phyloP scores from a whole-genome alignment of 2,113 vertebrate genomes.

The Phoenicopterus ruber region DNA sequence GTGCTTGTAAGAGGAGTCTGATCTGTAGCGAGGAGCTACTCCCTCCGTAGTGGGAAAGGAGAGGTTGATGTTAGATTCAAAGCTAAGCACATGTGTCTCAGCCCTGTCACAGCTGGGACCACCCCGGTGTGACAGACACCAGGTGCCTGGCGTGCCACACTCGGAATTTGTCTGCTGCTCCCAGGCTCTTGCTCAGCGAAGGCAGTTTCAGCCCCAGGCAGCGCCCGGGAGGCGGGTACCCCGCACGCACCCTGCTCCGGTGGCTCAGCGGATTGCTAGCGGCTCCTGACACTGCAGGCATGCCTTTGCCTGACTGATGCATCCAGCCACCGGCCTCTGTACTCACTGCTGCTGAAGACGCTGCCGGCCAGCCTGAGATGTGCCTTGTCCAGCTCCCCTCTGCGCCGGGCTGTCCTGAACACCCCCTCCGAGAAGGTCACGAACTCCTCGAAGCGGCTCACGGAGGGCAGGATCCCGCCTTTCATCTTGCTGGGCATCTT shows the following conservation, averaged over 20 bases:
- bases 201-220: neutral
- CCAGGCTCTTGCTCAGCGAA: neutral
- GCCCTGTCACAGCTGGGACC: neutral
- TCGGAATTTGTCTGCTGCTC: neutral
- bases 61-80: neutral
- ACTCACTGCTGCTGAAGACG: constrained; percentile 59
- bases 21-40: neutral
- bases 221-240: neutral
- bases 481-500: constrained; percentile 26
- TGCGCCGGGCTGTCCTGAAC: neutral
- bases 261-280: neutral
- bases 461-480: constrained; percentile 24
- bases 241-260: neutral
- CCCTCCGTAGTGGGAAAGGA: neutral
- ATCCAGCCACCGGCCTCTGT: neutral
- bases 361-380: constrained; percentile 11
- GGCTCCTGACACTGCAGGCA: neutral
- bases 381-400: constrained; percentile 40
- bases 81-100: neutral
- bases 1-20: neutral
- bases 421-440: neutral
- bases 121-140: neutral
- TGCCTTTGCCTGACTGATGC: rapidly evolving
- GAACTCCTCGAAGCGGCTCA: constrained; percentile 38
- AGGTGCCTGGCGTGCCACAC: rapidly evolving